phyloP scores from a whole-genome alignment of 2,113 vertebrate species.

The Colius striatus region DNA sequence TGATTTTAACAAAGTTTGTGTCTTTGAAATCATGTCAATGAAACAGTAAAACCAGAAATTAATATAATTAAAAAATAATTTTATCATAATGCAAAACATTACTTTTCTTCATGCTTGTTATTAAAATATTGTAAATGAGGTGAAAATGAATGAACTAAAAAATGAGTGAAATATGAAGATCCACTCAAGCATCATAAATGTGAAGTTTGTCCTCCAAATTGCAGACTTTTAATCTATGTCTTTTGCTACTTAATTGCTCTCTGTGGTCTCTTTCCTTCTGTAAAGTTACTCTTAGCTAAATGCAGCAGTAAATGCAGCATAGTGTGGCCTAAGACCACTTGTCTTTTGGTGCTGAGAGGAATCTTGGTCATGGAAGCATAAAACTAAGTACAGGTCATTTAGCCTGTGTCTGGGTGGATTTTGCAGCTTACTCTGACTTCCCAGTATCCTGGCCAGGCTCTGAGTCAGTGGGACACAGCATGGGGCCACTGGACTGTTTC shows the following conservation, averaged over 20 bases:
- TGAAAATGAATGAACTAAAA: not conserved
- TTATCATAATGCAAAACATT: not conserved
- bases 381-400: not conserved
- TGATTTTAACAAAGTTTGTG: not conserved
- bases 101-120: not conserved
- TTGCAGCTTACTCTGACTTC: not conserved
- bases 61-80: not conserved
- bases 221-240: not conserved
- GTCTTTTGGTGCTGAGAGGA: not conserved
- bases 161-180: not conserved
- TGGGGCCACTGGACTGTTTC: not conserved
- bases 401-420: not conserved
- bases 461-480: too few species aligned
- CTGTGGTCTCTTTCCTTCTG: not conserved
- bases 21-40: not conserved
- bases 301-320: not conserved
- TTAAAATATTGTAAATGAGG: not conserved
- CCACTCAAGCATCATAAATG: not conserved
- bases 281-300: too few species aligned
- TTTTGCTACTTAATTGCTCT: not conserved
- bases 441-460: not conserved
- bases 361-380: not conserved
- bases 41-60: not conserved
- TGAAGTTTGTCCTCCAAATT: accelerated
- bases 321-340: not conserved